A percentile compares a stretch with the other conserved stretches of the same genome.
Conservation (phyloP, 2,888 invertebrate genomes). For the Allolobophora icterica region DNA sequence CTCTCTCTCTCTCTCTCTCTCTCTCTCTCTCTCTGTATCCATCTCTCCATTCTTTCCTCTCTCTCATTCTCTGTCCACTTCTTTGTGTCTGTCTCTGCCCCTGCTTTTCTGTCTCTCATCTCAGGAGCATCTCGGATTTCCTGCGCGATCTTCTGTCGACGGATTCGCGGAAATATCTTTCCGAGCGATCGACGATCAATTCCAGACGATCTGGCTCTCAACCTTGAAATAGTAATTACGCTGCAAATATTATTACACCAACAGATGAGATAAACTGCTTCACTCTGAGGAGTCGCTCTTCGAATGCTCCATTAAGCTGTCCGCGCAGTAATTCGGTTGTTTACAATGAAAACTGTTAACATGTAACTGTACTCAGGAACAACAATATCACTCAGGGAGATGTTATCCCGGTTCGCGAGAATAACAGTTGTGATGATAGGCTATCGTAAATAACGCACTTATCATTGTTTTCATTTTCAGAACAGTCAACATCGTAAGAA, state of each 20-base stretch:
- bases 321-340: neutral
- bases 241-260: neutral
- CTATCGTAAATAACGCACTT: neutral
- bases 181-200: neutral
- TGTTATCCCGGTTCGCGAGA: neutral
- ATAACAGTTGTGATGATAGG: neutral
- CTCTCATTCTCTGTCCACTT: neutral
- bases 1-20: neutral
- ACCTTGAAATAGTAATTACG: constrained; percentile 5
- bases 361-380: neutral
- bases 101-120: neutral
- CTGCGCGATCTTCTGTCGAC: neutral
- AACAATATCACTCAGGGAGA: neutral
- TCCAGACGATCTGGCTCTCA: neutral
- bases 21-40: neutral
- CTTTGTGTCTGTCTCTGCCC: neutral
- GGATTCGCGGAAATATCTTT: neutral
- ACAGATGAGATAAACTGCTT: too few species aligned
- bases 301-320: neutral
- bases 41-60: neutral
- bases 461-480: neutral
- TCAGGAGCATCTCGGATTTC: neutral
- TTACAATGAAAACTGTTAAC: neutral
- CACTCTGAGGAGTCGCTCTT: too few species aligned
- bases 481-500: too few species aligned